Base-by-base conservation (phyloP, 23 tunicate genomes). In the Pegea sp. region DNA sequence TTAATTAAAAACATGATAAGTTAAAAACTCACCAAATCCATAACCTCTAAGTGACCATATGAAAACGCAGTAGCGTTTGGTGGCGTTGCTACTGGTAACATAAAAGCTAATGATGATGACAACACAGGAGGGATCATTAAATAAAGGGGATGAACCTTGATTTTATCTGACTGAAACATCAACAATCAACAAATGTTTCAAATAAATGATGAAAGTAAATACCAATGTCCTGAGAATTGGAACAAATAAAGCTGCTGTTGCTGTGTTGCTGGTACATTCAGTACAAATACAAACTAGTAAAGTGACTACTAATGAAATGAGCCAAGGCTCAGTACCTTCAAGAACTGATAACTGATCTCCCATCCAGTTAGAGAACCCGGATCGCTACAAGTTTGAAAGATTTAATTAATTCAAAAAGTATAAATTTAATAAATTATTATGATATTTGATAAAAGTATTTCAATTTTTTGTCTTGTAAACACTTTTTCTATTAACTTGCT, bases 21-120 rank as follows among this genome's bases (percentile, higher is more conserved):
- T n/a, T n/a, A 26, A 34, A 23, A 4, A 21, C 65, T 64, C 33
- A 79, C 93, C 79, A 79, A 30, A 32, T 79, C 93, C n/a, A 68
- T 26, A 20, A 79, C 93, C 60, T 62, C 60, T 2, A 79, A 29
- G 43, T 67, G 79, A 7, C 93, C 93, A 34, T 65, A 79, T 11
- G 93, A 65, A 57, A 79, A 79, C 7, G 93, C 93, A 46, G 71
- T 71, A 4, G 93, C 93, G 64, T 79, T 79, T 26, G 93, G 78
- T 8, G 93, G 93, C 0, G 93, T 72, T 29, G 93, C 81, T 2
- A 72, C 93, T 6, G 93, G 93, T 32, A 81, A 53, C 93, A 79
- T 79, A 43, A 79, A 79, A 2, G 93, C 93, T 42, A 79, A 42
- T 4, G 79, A 71, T 5, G 79, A 59, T 0, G 80, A 79, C 18